Evolutionary conservation across 1,140 invertebrate species (phyloP).

Genomic region (Sweltsa coloradensis): DNA sequence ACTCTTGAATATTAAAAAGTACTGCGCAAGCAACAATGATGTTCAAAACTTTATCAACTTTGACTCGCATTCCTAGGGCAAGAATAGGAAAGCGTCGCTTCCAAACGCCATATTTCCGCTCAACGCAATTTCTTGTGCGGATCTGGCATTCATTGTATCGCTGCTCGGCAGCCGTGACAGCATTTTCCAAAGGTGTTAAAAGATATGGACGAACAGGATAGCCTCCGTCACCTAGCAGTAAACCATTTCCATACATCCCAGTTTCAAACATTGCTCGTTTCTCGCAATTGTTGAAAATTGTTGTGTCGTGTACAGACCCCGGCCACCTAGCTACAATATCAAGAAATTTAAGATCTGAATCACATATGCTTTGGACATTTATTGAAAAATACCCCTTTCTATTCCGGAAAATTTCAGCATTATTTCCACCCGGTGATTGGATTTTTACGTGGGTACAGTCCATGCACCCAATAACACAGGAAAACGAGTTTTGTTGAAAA

Average conservation of each 20-base stretch:
- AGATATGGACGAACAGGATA: too few species aligned
- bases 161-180: too few species aligned
- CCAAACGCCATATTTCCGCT: too few species aligned
- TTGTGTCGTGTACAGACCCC: constrained; percentile 23
- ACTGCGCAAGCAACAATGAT: too few species aligned
- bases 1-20: too few species aligned
- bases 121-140: too few species aligned
- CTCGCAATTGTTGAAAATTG: constrained; percentile 23
- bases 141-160: too few species aligned
- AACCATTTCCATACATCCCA: constrained; percentile 18
- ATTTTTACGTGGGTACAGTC: constrained; percentile 10
- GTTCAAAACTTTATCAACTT: too few species aligned
- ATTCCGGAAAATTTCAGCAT: constrained; percentile 9
- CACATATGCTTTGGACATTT: constrained; percentile 27
- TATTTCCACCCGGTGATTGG: constrained; percentile 10
- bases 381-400: constrained; percentile 25
- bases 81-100: too few species aligned
- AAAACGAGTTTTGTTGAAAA: neutral
- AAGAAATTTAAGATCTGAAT: constrained; percentile 23
- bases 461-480: constrained; percentile 1
- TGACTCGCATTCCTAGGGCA: too few species aligned
- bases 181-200: too few species aligned
- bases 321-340: constrained; percentile 30
- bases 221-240: constrained; percentile 24
- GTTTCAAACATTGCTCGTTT: constrained; percentile 15